These are phyloP conservation scores for Gopherus flavomarginatus DNA, from an alignment of 2,113 vertebrate species.

Conservation along the genomic window DNA sequence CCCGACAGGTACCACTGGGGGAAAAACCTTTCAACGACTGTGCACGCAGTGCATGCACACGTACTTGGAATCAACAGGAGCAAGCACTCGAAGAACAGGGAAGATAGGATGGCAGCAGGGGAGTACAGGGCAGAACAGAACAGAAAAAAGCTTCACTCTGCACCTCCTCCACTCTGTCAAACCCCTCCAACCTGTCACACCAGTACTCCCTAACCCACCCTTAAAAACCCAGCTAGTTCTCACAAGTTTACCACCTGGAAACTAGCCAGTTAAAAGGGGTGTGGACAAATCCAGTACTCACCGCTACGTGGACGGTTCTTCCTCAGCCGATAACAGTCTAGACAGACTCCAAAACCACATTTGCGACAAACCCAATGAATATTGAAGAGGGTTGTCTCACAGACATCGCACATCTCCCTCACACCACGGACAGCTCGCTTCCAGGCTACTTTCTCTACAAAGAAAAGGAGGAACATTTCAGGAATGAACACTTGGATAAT, in stretches of 20 bases:
- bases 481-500: neutral
- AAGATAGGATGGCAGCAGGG: neutral
- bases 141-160: neutral
- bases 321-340: conserved; percentile 96
- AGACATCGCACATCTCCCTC: conserved; percentile 98
- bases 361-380: conserved; percentile 99
- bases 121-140: neutral
- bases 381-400: conserved; percentile 98
- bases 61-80: too few species aligned
- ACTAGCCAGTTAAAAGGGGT: neutral
- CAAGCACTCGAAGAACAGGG: neutral
- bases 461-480: conserved; percentile 30
- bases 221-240: neutral
- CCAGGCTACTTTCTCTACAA: conserved; percentile 97
- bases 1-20: too few species aligned
- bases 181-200: neutral
- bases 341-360: conserved; percentile 97
- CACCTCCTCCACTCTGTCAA: neutral
- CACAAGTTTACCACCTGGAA: neutral
- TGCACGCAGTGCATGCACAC: too few species aligned
- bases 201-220: neutral
- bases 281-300: conserved; percentile 69
- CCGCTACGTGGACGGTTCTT: conserved; percentile 92
- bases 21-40: too few species aligned
- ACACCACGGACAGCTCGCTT: conserved; percentile 96